Evolutionary conservation across 1,140 invertebrate species (phyloP).

Genomic region (Galleria mellonella): DNA sequence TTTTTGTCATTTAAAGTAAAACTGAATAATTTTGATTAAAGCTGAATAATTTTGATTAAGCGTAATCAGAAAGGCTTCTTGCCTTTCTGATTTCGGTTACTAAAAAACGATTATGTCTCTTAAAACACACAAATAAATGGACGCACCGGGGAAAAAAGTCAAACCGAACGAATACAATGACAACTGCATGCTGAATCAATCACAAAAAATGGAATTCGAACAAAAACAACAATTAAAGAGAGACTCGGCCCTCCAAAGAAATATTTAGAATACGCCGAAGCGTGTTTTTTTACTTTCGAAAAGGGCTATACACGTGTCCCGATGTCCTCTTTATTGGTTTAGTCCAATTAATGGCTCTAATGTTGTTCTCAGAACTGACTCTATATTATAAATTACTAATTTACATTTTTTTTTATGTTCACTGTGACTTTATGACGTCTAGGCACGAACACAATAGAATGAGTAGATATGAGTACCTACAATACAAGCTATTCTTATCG

Average conservation of each 20-base stretch:
- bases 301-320: conserved; percentile 49
- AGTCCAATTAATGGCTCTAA: conserved; percentile 62
- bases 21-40: too few species aligned
- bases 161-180: conserved; percentile 66
- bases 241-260: conserved; percentile 48
- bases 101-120: conserved; percentile 19
- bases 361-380: conserved; percentile 39
- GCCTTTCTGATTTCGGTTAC: too few species aligned
- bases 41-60: too few species aligned
- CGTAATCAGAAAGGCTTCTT: too few species aligned
- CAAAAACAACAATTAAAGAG: conserved; percentile 71
- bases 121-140: conserved; percentile 69
- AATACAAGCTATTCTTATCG: too few species aligned
- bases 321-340: conserved; percentile 68
- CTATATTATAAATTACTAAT: conserved; percentile 35
- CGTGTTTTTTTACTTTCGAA: conserved; percentile 29
- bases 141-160: conserved; percentile 51
- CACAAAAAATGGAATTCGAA: conserved; percentile 70
- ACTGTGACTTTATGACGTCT: conserved; percentile 6
- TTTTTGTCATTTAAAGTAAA: too few species aligned
- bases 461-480: too few species aligned
- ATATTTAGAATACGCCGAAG: conserved; percentile 62
- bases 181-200: conserved; percentile 69
- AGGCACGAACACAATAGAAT: conserved; percentile 2
- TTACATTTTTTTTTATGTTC: conserved; percentile 22